Conservation (phyloP, 2,888 invertebrate species). For the Tetranychus piercei region DNA sequence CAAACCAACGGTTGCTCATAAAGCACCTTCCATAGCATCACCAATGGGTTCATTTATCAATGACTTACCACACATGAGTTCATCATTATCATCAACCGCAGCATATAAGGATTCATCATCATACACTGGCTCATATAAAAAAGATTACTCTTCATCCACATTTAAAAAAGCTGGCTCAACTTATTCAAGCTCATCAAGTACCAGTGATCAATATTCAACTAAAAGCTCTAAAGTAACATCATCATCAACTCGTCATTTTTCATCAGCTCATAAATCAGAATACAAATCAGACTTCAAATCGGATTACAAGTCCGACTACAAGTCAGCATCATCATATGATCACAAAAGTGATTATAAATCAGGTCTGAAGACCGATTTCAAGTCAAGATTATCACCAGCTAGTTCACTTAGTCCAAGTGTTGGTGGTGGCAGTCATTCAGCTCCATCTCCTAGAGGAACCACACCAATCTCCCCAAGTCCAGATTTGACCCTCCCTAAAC, state of each 20-base stretch:
- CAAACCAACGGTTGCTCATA: background rate
- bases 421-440: background rate
- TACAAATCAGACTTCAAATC: background rate
- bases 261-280: constrained; percentile 1
- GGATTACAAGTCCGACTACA: background rate
- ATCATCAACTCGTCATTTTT: background rate
- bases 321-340: background rate
- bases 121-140: constrained; percentile 6
- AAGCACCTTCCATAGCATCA: background rate
- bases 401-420: background rate
- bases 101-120: background rate
- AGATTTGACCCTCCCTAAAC: background rate
- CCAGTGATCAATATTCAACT: constrained; percentile 2
- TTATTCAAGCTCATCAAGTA: constrained; percentile 6
- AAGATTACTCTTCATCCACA: constrained; percentile 4
- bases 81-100: background rate
- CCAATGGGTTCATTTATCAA: constrained; percentile 8
- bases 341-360: constrained; percentile 4
- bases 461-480: background rate
- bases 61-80: background rate
- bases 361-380: background rate
- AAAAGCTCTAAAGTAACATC: background rate
- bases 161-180: background rate
- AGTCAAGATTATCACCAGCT: background rate
- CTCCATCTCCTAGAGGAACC: background rate